Evolutionary conservation across 2,113 vertebrate genomes (phyloP), one percentile per base, ranked within the genome.

Genomic region (Sinocyclocheilus anshuiensis): DNA sequence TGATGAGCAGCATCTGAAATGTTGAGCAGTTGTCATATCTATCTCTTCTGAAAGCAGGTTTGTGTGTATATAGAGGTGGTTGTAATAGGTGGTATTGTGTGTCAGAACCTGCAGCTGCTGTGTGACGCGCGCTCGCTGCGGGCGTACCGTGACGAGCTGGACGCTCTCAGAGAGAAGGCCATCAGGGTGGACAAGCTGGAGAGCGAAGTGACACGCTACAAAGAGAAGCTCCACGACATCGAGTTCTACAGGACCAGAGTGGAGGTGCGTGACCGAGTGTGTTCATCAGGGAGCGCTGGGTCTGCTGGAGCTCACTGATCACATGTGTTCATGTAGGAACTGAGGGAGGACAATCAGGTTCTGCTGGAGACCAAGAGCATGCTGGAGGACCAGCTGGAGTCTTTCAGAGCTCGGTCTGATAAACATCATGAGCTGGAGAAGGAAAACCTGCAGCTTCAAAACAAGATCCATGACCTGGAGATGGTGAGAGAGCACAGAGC

Each of bases 321-420:
- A 1, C 48, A 2, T 74, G n/a, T 26, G n/a, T 18, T 18, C 12
- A 12, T 42, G 10, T 89, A 99, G 98, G 98, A 99, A 86, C 93
- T 99, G 89, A 99, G 98, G 92, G 98, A 99, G 93, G 98, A 99
- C 94, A 99, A 99, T 95, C 97, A 98, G 90, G 95, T 99, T 86
- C 92, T 99, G 89, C 91, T 99, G 90, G 98, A 99, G 95, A 99
- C 98, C 57, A 99, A 98, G 93, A 95, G 94, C 13, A 98, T 99
- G 98, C 91, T 99, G 93, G 97, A 98, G 93, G 98, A 99, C 89
- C 98, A 99, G 42, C 90, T 99, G 55, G 97, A 98, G 65, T 94
- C 96, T 22, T 95, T 92, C 76, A 93, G 97, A 90, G 95, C 95
- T 42, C 97, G 98, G 53, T 98, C 97, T 0, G 98, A 99, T 94